Base-by-base conservation (phyloP, 2,113 vertebrate species). In the Xenopus borealis region DNA sequence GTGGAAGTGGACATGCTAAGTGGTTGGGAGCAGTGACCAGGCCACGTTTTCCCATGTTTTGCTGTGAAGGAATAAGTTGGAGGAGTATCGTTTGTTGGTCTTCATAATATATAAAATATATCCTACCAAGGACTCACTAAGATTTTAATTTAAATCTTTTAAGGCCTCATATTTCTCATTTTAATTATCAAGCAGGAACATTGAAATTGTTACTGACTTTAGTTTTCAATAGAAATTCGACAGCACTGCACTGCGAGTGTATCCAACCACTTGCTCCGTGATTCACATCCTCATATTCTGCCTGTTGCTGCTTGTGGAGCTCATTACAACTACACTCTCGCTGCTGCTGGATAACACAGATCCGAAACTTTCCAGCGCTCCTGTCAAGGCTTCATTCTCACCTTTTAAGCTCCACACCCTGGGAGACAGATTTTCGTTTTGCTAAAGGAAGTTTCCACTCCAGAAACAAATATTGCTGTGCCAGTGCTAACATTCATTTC, bases 311-410 rank as follows among this genome's bases (percentile, higher is more conserved):
- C 45, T 63, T n/a, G n/a, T 55, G n/a, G 17, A 61, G 27, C 40
- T 27, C 57, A 62, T 69, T 76, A 69, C 52, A 76, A 76, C 73
- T 44, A 10, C 12, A 40, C 47, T 53, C 50, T 70, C 18, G 18
- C 66, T 55, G 33, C 74, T 64, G 74, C 50, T 77, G 66, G 74
- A 77, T 69, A 70, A 70, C 74, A 76, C 18, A 12, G 59, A 19
- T 68, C 12, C 5, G 63, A 70, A 69, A 64, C 14, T 70, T 77
- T 77, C 67, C 74, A 69, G 66, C 59, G 16, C 27, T 44, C 47
- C 67, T 77, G 74, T 77, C 74, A 77, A 77, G 50, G 70, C 50
- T 77, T 77, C 74, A 70, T 77, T 77, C 66, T 77, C 74, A 77
- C 74, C 74, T 77, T 63, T 40, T 58, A 64, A 20, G 30, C 27